These are phyloP conservation scores for Carterocephalus palaemon DNA, from an alignment of 2,888 invertebrate genomes.

Conservation along the genomic window DNA sequence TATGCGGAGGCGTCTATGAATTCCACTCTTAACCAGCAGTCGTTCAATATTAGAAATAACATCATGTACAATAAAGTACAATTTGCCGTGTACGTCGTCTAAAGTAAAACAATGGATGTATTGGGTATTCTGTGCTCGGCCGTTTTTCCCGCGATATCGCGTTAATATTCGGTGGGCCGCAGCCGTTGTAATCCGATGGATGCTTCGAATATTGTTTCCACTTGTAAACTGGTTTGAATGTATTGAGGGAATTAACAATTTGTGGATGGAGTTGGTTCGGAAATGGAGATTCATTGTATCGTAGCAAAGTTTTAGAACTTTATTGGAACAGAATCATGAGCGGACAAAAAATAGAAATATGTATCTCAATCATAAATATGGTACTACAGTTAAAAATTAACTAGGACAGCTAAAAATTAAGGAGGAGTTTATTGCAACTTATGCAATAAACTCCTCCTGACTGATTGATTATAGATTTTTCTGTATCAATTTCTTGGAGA, in stretches of 20 bases:
- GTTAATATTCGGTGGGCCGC: slow-evolving; percentile 61
- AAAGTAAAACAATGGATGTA: slow-evolving; percentile 46
- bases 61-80: slow-evolving; percentile 18
- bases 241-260: slow-evolving; percentile 9
- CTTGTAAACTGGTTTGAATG: slow-evolving; percentile 21
- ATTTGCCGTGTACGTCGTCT: slow-evolving; percentile 11
- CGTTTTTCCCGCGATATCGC: slow-evolving; percentile 58
- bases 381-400: no score
- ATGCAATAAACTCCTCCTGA: no score
- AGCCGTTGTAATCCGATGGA: slow-evolving; percentile 44
- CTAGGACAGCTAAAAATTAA: no score
- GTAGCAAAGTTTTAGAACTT: no score
- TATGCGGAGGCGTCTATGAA: no score
- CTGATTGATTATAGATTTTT: no score
- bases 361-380: no score
- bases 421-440: no score
- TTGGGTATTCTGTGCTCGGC: slow-evolving; percentile 57
- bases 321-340: no score
- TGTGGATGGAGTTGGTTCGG: background rate
- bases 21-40: slow-evolving; percentile 9
- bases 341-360: no score
- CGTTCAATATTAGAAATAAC: slow-evolving; percentile 27
- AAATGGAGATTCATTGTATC: slow-evolving; percentile 5
- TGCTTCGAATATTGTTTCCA: slow-evolving; percentile 32
- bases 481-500: no score